Conservation (phyloP, 2,797 vertebrate genomes). For the Agapornis canus region DNA sequence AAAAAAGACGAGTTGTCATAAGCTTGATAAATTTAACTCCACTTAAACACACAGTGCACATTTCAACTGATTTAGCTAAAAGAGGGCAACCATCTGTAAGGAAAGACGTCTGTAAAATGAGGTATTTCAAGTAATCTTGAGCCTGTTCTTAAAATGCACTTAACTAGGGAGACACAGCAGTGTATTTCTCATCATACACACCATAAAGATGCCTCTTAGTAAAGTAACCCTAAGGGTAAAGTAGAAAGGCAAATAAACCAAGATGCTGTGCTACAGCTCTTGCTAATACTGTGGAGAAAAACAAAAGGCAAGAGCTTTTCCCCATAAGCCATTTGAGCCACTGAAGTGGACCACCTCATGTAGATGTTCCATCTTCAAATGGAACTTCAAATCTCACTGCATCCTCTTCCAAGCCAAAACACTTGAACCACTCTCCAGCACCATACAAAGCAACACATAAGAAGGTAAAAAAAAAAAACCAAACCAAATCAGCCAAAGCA, state of each 20-base stretch:
- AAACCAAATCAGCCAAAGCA: neutral
- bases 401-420: neutral
- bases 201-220: neutral
- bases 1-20: neutral
- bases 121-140: neutral
- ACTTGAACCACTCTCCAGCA: neutral
- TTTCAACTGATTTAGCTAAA: neutral
- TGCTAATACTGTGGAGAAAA: rapidly evolving
- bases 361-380: neutral
- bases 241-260: neutral
- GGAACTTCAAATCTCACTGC: rapidly evolving
- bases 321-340: neutral
- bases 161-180: neutral
- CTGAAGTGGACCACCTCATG: rapidly evolving
- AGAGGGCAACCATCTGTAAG: neutral
- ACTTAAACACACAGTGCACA: neutral
- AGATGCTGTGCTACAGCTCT: neutral
- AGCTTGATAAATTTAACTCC: neutral
- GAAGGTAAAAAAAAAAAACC: too few relatives aligned
- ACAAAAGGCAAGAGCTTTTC: neutral
- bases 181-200: neutral
- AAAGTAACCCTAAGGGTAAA: neutral
- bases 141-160: neutral
- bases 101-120: neutral
- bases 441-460: rapidly evolving